A percentile compares a stretch with the other conserved stretches of the same genome.
Conservation (phyloP, 2,113 vertebrate species). For the Oncorhynchus mykiss region DNA sequence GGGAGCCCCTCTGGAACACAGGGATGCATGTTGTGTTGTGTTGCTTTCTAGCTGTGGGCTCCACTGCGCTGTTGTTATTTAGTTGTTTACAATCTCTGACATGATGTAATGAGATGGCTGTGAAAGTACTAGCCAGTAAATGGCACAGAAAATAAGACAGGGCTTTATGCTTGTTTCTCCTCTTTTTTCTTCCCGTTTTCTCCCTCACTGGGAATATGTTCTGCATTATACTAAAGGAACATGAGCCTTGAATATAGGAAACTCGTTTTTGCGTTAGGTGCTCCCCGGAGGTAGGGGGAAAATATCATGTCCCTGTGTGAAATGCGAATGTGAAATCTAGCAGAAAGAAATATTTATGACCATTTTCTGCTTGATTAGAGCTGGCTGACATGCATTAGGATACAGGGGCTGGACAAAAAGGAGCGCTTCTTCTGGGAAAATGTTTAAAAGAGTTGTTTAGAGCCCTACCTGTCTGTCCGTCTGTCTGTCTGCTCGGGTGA, state of each 20-base stretch:
- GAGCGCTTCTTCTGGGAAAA: conserved; percentile 84
- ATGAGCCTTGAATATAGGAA: conserved; percentile 91
- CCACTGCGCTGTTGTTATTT: conserved; percentile 76
- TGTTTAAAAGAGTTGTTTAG: conserved; percentile 66
- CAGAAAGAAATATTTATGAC: conserved; percentile 99
- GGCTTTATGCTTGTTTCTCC: conserved; percentile 72
- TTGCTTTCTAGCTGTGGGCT: conserved; percentile 37
- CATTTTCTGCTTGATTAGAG: conserved; percentile 99
- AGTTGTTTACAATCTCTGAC: conserved; percentile 77
- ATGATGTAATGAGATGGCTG: conserved; percentile 74
- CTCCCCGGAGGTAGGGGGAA: conserved; percentile 85
- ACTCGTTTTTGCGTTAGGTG: conserved; percentile 95
- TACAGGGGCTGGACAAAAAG: conserved; percentile 83
- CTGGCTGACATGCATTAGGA: conserved; percentile 94
- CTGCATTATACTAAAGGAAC: conserved; percentile 85
- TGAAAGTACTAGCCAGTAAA: conserved; percentile 74
- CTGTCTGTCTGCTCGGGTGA: conserved; percentile 1
- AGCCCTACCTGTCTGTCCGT: conserved; percentile 29
- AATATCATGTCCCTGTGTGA: conserved; percentile 93
- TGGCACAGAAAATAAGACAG: conserved; percentile 77
- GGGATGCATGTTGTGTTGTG: conserved; percentile 27
- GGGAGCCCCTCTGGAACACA: conserved; percentile 30
- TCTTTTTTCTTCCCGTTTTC: conserved; percentile 9
- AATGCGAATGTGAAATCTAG: conserved; percentile 88
- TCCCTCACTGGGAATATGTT: conserved; percentile 77